Evolutionary conservation across 2,797 vertebrate species (phyloP).

Genomic region (Arrhamphus sclerolepis): DNA sequence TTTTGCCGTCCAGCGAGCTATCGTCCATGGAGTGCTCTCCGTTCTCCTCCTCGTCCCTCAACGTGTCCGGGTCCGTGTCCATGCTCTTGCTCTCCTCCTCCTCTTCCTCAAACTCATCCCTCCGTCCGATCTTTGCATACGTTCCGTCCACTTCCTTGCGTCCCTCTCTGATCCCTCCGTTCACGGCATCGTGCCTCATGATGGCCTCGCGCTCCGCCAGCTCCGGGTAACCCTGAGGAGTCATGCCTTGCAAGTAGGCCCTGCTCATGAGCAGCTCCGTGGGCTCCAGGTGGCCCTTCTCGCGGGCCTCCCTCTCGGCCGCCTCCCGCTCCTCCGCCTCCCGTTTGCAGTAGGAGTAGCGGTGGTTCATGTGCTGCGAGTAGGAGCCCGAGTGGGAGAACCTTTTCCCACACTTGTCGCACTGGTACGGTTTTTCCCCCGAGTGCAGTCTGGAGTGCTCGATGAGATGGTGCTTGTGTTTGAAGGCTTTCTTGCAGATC

Average conservation of each 20-base stretch:
- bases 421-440: constrained; percentile 98
- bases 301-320: constrained; percentile 92
- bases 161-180: constrained; percentile 89
- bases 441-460: constrained; percentile 98
- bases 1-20: constrained; percentile 98
- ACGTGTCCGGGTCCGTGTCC: constrained; percentile 97
- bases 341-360: constrained; percentile 99
- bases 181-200: constrained; percentile 80
- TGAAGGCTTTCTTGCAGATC: constrained; percentile 99
- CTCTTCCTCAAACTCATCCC: constrained; percentile 95
- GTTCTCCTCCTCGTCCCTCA: constrained; percentile 97
- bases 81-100: constrained; percentile 97
- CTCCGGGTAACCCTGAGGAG: constrained; percentile 94
- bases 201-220: constrained; percentile 90
- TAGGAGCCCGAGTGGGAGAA: constrained; percentile 99
- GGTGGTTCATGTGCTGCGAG: constrained; percentile 99
- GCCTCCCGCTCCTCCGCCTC: constrained; percentile 98
- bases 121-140: constrained; percentile 91
- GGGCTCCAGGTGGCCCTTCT: constrained; percentile 96
- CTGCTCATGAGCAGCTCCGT: constrained; percentile 97
- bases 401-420: constrained; percentile 97
- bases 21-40: constrained; percentile 99
- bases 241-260: constrained; percentile 96
- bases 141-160: constrained; percentile 91
- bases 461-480: constrained; percentile 99